Base-by-base conservation (phyloP, 64 coral and sea anemone genomes). In the Dendronephthya gigantea region DNA sequence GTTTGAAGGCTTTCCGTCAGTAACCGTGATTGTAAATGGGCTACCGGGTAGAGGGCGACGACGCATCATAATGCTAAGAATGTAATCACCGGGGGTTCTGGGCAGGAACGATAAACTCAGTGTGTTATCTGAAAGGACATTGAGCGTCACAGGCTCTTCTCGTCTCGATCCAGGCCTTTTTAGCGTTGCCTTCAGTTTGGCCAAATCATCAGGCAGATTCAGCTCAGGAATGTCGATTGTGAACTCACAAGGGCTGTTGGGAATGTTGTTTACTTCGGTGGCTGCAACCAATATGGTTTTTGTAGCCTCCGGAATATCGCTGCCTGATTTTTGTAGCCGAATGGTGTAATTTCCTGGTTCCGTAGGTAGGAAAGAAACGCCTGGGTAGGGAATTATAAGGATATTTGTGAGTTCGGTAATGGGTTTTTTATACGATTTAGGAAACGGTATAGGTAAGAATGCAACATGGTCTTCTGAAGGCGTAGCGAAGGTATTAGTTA, bases 31-130 rank as follows among this genome's bases (percentile, higher is more conserved):
- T 32, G 92, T 83, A 82, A 93, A 93, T 4, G 95, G 92, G 82
- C 95, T 93, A 75, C 95, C 95, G 22, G 87, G 88, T 22, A 98
- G 87, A 87, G 93, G 91, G 39, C 92, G 89, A 72, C 90, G 89
- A 45, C 83, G 89, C 58, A 93, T 98, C 41, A 88, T 87, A 27
- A 98, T 93, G 62, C 88, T 87, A 66, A 98, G 91, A 11, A 90
- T 82, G 68, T 98, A 92, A 34, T 90, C 81, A 1, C 95, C 95
- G 37, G 92, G 90, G 75, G 93, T 89, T 86, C 88, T 89, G 15
- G 95, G 95, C 19, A 93, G 86, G 72, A 98, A 98, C 4, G 95
- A 98, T 82, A 87, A 89, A 82, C 92, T 98, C 7, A 98, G 90
- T 9, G 92, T 91, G 45, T 91, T 85, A 52, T 98, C 95, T 16